phyloP scores from a whole-genome alignment of 2,888 invertebrate species.

The Germaria angustata region DNA sequence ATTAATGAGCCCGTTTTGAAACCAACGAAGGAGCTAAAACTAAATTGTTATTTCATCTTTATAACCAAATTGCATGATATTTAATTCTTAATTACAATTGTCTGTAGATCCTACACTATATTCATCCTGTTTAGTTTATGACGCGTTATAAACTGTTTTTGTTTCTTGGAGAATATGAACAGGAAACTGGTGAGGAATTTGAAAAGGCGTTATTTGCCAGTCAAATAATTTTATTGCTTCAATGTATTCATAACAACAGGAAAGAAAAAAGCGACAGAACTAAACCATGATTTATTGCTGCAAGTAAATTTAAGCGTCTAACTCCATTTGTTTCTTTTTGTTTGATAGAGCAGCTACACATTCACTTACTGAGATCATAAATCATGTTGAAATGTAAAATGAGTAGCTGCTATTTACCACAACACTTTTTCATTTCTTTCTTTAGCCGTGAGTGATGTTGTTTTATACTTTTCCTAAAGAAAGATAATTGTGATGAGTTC shows the following conservation, averaged over 20 bases:
- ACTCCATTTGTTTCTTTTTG: constrained; percentile 17
- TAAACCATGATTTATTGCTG: constrained; percentile 42
- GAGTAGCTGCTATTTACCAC: constrained; percentile 47
- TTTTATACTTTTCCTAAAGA: not conserved
- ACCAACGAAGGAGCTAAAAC: not conserved
- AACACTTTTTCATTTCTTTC: constrained; percentile 17
- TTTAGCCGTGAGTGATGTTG: not conserved
- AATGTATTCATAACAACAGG: constrained; percentile 27
- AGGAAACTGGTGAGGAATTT: constrained; percentile 32
- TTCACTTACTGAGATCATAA: constrained; percentile 28
- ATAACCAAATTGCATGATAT: not conserved
- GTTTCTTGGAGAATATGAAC: not conserved
- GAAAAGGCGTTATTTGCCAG: constrained; percentile 51
- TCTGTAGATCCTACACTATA: not conserved
- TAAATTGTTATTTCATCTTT: not conserved
- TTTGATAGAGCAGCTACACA: not conserved
- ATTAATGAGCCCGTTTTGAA: not conserved
- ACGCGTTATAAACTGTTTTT: constrained; percentile 1
- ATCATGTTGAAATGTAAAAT: constrained; percentile 50
- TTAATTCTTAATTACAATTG: not conserved
- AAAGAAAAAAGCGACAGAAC: not conserved
- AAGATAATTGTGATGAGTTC: constrained; percentile 32
- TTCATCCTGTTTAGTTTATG: constrained; percentile 16
- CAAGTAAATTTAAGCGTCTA: constrained; percentile 19
- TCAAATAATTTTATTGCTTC: constrained; percentile 50